These are phyloP conservation scores for Calephelis nemesis DNA, from an alignment of 1,140 invertebrate genomes.

Conservation along the genomic window DNA sequence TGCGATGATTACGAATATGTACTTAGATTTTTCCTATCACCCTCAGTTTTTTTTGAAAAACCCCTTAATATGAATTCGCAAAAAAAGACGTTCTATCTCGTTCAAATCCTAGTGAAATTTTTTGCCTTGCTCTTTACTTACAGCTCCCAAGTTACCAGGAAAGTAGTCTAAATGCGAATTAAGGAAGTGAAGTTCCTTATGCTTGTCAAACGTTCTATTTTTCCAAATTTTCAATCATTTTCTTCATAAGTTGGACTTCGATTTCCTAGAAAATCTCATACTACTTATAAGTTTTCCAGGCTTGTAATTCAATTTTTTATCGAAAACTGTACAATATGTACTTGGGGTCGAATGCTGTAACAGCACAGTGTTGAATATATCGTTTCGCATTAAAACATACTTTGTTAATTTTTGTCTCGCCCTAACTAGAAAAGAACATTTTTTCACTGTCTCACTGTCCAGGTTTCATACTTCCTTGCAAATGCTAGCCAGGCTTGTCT, in stretches of 20 bases:
- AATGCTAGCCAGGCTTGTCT: no score
- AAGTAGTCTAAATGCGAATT: conserved; percentile 1
- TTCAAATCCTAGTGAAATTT: not conserved
- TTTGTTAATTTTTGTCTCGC: no score
- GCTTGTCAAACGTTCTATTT: not conserved
- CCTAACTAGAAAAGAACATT: no score
- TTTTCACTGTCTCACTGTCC: no score
- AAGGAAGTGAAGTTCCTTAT: conserved; percentile 1
- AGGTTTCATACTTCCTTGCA: no score
- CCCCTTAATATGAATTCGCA: not conserved
- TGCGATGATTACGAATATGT: not conserved
- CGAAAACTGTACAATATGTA: no score
- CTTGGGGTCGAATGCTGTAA: no score
- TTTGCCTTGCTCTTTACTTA: not conserved
- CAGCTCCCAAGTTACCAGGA: not conserved
- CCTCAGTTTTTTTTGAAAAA: not conserved
- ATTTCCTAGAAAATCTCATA: not conserved
- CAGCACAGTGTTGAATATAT: no score
- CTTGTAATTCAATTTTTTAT: no score
- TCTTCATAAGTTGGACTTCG: not conserved
- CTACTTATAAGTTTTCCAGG: no score
- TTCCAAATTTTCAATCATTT: not conserved
- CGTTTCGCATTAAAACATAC: no score
- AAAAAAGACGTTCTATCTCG: not conserved
- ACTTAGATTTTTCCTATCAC: not conserved